phyloP scores from a whole-genome alignment of 2,797 vertebrate genomes.

The Ptychobarbus kaznakovi region DNA sequence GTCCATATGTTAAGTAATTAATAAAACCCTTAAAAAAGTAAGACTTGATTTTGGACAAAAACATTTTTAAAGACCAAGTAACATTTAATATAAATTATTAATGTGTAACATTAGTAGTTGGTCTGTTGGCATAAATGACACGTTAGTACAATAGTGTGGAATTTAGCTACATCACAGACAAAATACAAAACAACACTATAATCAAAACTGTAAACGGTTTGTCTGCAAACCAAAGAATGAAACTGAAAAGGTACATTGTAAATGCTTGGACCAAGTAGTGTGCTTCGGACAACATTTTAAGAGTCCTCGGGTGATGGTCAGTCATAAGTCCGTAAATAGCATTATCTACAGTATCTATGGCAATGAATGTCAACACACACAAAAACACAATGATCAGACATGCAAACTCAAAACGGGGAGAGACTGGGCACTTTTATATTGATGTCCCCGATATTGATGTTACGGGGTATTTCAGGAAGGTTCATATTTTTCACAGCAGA shows the following conservation, averaged over 20 bases:
- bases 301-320: constrained; percentile 4
- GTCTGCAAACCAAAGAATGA: background rate
- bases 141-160: background rate
- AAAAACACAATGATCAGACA: constrained; percentile 36
- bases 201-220: background rate
- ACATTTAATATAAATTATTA: constrained; percentile 40
- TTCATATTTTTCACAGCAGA: constrained; percentile 96
- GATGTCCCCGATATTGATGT: constrained; percentile 96
- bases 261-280: constrained; percentile 12
- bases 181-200: constrained; percentile 19
- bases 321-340: background rate
- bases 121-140: constrained; percentile 17
- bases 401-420: constrained; percentile 82
- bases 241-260: background rate
- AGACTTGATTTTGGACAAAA: constrained; percentile 19
- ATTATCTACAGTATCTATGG: constrained; percentile 5
- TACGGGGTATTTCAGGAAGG: constrained; percentile 92
- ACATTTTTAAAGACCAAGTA: constrained; percentile 26
- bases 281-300: constrained; percentile 2
- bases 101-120: constrained; percentile 10
- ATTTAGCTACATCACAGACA: constrained; percentile 17
- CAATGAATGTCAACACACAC: background rate
- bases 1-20: background rate
- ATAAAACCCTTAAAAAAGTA: background rate
- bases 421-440: constrained; percentile 96